Evolutionary conservation across 2,888 invertebrate species (phyloP), one percentile per base, ranked within the genome.

Genomic region (Stenodera caucasica): DNA sequence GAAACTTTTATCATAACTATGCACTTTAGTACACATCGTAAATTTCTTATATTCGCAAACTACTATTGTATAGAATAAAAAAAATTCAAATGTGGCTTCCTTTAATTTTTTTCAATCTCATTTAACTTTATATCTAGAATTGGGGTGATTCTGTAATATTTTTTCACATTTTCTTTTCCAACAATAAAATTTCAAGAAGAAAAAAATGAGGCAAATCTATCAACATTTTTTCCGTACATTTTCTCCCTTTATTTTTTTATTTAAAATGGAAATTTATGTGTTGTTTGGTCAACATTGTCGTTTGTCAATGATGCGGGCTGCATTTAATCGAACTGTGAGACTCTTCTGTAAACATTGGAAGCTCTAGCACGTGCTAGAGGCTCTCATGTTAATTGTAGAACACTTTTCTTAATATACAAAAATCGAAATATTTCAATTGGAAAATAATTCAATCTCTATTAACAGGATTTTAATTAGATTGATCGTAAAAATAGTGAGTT

Each of bases 11-110:
- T 11, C 40, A 40, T 18, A 40, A 40, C 40, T 40, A 40, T 40
- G 40, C 18, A 40, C 40, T 40, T 40, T 40, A 40, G 40, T n/a
- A n/a, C 40, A 40, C 40, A 21, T 40, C 40, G 40, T 40, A 40
- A 40, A 40, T 40, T 40, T 26, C 26, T 26, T 26, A 26, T 26
- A 26, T 26, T 26, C 26, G n/a, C n/a, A n/a, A n/a, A n/a, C n/a
- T n/a, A 26, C 26, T 26, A 26, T 26, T 26, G 26, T 26, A 26
- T 26, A 26, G 26, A 26, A 26, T 26, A 26, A 26, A 26, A 26
- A 26, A 26, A 26, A 26, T n/a, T n/a, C n/a, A 26, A 26, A 26
- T 26, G 26, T 26, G 26, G 26, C 26, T 26, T 26, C 26, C 3
- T 26, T 26, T 26, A 40, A 40, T 40, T 40, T 40, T 18, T 40